Evolutionary conservation across 1,140 invertebrate genomes (phyloP), one percentile per base, ranked within the genome.

Genomic region (Spodoptera litura): DNA sequence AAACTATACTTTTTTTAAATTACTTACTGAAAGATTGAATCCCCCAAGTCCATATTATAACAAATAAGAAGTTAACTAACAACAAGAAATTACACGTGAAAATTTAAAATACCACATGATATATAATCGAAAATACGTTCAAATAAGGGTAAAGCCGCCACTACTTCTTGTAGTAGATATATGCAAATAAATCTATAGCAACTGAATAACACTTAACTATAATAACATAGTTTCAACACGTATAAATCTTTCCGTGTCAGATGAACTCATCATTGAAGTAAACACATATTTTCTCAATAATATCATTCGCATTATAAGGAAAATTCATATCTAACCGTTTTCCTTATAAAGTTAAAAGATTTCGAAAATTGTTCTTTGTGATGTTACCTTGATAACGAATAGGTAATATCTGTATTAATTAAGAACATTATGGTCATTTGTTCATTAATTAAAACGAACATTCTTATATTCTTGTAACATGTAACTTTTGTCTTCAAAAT

Each of bases 241-340:
- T 44, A 53, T 71, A 3, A 38, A 56, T 55, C 25, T 70, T 70
- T 71, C 68, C 68, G 11, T 12, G 68, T 38, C 55, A 55, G 53
- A 56, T 71, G 68, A 71, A 56, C 27, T 56, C 68, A 71, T 71
- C 68, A 38, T 71, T 35, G 52, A 70, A 56, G 20, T n/a, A 71
- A 55, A 56, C 68, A 55, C 27, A 53, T 71, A 71, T 56, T 71
- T 71, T 55, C 68, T 56, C 20, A 71, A 71, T 55, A 38, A 71
- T 31, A 56, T 35, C 31, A 71, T 38, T 20, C 55, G 5, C 68
- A n/a, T 27, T 25, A 53, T 52, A 49, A 71, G 68, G 68, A 71
- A 71, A 71, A 71, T 38, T 51, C n/a, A 56, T 71, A 12, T 52
- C 11, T 13, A 31, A 56, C 3, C 20, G 10, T 66, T 66, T 20